A percentile compares a stretch with the other conserved stretches of the same genome.
Conservation (phyloP, 2,113 vertebrate species). For the Cygnus atratus region DNA sequence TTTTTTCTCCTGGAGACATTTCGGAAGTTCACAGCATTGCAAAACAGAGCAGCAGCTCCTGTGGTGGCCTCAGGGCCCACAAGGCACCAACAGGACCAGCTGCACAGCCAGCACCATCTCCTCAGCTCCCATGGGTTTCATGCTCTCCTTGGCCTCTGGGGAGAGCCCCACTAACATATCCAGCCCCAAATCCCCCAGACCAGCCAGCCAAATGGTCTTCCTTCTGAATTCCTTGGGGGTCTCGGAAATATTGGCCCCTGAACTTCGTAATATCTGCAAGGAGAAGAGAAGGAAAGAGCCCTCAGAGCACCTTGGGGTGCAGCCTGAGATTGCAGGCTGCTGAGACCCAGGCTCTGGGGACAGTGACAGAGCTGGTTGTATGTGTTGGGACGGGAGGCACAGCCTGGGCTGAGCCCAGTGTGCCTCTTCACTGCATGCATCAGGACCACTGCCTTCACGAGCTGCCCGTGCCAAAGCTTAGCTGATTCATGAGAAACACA, state of each 20-base stretch:
- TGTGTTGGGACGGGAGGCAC: background rate
- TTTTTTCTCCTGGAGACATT: background rate
- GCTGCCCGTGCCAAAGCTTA: background rate
- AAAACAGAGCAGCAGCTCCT: background rate
- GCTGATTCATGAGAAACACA: fast-evolving
- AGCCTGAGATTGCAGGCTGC: background rate
- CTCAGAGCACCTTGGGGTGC: background rate
- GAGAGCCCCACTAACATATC: constrained; percentile 83
- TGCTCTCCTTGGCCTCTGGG: constrained; percentile 69
- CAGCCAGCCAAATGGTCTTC: constrained; percentile 81
- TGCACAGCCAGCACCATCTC: background rate
- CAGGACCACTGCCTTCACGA: background rate
- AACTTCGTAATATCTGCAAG: constrained; percentile 78
- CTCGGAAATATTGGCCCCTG: constrained; percentile 76
- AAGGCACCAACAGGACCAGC: background rate
- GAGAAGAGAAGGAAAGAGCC: background rate
- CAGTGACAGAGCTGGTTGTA: background rate
- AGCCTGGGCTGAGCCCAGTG: background rate
- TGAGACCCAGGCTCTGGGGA: background rate
- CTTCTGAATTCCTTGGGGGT: constrained; percentile 65
- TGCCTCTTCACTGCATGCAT: background rate
- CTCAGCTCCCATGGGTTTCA: background rate
- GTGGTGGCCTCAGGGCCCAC: background rate
- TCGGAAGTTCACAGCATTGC: background rate
- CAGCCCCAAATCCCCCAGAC: constrained; percentile 81